Evolutionary conservation across 2,113 vertebrate genomes (phyloP).

Genomic region (Rhegmatorhina hoffmannsi): DNA sequence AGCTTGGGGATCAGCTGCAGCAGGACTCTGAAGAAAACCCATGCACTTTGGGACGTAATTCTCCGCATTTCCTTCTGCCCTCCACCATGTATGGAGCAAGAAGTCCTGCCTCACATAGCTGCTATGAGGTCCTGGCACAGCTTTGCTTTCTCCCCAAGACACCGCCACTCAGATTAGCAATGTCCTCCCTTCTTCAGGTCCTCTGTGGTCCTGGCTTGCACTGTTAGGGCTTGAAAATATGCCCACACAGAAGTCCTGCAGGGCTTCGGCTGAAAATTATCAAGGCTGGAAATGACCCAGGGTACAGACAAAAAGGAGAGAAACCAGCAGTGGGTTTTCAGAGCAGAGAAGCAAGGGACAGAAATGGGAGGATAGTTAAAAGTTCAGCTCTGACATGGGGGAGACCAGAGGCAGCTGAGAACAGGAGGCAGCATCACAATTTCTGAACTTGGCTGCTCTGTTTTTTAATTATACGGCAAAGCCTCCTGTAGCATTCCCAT

Average conservation of each 20-base stretch:
- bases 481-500: neutral
- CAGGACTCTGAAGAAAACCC: neutral
- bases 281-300: neutral
- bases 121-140: fast-evolving
- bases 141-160: neutral
- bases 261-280: neutral
- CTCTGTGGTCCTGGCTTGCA: neutral
- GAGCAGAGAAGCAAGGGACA: neutral
- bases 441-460: neutral
- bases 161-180: neutral
- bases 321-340: neutral
- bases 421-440: neutral
- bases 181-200: neutral
- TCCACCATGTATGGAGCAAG: neutral
- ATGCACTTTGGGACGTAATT: neutral
- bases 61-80: neutral
- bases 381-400: neutral
- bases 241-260: fast-evolving
- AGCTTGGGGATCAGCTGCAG: neutral
- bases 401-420: neutral
- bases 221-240: neutral
- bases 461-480: slow-evolving; percentile 29
- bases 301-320: neutral
- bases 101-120: neutral
- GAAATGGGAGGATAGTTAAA: neutral